These are phyloP conservation scores for Microchirus variegatus DNA, from an alignment of 2,797 vertebrate species.

Conservation along the genomic window DNA sequence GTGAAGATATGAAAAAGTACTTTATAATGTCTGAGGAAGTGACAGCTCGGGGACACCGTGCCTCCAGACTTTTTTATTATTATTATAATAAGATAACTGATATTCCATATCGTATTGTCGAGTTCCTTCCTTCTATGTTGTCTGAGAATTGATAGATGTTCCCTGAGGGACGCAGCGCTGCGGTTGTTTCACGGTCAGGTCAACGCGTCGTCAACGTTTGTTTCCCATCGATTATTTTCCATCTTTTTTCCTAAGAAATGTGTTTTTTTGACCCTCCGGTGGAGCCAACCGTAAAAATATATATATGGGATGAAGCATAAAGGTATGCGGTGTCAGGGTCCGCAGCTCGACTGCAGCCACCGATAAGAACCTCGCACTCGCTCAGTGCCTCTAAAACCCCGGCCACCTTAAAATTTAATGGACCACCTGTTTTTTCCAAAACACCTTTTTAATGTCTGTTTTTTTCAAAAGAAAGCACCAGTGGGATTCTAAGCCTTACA, in stretches of 20 bases:
- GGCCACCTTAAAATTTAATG: too few species aligned
- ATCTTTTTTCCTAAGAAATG: background rate
- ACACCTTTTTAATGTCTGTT: constrained; percentile 30
- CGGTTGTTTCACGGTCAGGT: too few species aligned
- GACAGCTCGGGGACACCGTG: background rate
- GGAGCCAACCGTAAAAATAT: too few species aligned
- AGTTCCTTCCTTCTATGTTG: background rate
- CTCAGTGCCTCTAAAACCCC: too few species aligned
- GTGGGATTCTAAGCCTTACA: constrained; percentile 36
- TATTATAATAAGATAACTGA: too few species aligned
- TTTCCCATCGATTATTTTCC: background rate
- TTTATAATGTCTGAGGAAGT: background rate
- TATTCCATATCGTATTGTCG: background rate
- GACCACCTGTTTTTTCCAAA: constrained; percentile 17
- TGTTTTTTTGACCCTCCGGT: background rate
- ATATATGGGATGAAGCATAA: too few species aligned
- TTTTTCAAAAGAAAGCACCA: background rate
- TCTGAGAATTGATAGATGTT: background rate
- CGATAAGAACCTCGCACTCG: too few species aligned
- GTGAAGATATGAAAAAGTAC: background rate
- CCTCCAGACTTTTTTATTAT: background rate
- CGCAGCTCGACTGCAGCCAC: too few species aligned
- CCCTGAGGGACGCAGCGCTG: background rate
- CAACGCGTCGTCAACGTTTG: background rate
- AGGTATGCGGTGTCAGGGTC: too few species aligned